Percentiles rank a stretch among this genome's conserved stretches.
These are phyloP conservation scores for Acronicta aceris DNA, from an alignment of 2,888 invertebrate genomes.

Conservation along the genomic window DNA sequence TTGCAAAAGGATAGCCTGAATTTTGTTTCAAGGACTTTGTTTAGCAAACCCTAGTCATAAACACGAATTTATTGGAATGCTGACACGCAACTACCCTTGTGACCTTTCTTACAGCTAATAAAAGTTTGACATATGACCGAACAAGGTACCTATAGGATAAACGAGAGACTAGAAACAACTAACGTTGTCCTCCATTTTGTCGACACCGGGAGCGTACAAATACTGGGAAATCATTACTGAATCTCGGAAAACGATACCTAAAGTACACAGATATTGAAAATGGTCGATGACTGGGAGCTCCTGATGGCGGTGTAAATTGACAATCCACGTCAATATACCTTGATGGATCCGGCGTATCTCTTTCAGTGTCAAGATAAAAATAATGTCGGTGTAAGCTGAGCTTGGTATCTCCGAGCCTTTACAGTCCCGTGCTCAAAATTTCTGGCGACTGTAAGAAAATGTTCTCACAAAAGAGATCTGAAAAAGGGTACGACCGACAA, in stretches of 20 bases:
- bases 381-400: slow-evolving; percentile 1
- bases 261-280: slow-evolving; percentile 38
- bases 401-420: background rate
- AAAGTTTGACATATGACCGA: slow-evolving; percentile 39
- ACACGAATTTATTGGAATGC: slow-evolving; percentile 65
- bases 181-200: slow-evolving; percentile 15
- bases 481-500: slow-evolving; percentile 3
- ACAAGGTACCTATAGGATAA: slow-evolving; percentile 20
- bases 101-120: slow-evolving; percentile 60
- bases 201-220: slow-evolving; percentile 10
- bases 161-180: background rate
- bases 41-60: slow-evolving; percentile 59
- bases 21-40: slow-evolving; percentile 73
- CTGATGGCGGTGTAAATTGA: slow-evolving; percentile 55
- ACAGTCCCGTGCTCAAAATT: background rate
- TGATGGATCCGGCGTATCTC: slow-evolving; percentile 45
- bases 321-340: slow-evolving; percentile 46
- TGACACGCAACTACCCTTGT: slow-evolving; percentile 67
- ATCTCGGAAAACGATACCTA: slow-evolving; percentile 41
- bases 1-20: slow-evolving; percentile 63
- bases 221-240: slow-evolving; percentile 34
- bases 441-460: too few species aligned
- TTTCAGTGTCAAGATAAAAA: slow-evolving; percentile 24
- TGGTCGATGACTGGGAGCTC: slow-evolving; percentile 33
- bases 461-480: background rate